A percentile compares a stretch with the other conserved stretches of the same genome.
Conservation (phyloP, 2,113 vertebrate species). For the Indicator indicator region DNA sequence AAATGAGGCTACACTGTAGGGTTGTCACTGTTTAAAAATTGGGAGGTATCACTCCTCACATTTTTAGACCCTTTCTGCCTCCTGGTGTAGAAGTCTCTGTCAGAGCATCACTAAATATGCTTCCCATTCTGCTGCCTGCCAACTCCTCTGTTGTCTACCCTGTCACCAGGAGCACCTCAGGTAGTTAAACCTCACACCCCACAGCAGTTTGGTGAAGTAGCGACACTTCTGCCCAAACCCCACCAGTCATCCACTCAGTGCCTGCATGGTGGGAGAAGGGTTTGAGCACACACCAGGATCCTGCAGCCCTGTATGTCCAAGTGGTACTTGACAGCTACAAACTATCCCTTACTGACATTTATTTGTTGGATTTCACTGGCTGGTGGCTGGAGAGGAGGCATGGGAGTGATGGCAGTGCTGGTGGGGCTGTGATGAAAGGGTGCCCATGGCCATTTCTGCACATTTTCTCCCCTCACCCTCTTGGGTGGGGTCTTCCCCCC, state of each 20-base stretch:
- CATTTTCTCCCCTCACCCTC: neutral
- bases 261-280: too few species aligned
- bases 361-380: fast-evolving
- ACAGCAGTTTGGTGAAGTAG: fast-evolving
- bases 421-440: too few species aligned
- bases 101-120: neutral
- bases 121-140: too few species aligned
- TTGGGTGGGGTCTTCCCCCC: too few species aligned
- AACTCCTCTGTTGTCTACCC: neutral
- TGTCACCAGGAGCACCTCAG: fast-evolving
- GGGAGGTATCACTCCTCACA: neutral
- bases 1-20: neutral
- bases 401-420: fast-evolving
- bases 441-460: neutral
- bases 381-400: fast-evolving
- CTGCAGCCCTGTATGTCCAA: neutral
- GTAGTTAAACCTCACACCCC: fast-evolving
- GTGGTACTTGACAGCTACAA: neutral
- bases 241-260: neutral
- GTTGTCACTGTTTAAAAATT: neutral
- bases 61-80: neutral
- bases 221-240: neutral
- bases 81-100: neutral
- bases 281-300: neutral
- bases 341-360: fast-evolving